Conservation (phyloP, 2,888 invertebrate genomes). For the Andrena praecox region DNA sequence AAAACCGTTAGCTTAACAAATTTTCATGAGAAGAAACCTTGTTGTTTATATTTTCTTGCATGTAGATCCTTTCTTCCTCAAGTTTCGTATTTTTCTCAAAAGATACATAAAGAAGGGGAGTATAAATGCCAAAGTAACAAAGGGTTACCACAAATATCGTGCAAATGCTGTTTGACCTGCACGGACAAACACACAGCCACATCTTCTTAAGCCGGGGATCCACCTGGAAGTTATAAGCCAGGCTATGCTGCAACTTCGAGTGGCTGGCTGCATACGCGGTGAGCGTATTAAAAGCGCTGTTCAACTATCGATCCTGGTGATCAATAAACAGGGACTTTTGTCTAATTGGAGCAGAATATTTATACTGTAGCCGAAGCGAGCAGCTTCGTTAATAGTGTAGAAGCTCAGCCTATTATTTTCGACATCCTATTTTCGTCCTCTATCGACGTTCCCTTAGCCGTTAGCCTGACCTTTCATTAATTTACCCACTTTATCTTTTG, state of each 20-base stretch:
- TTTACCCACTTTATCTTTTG: constrained; percentile 35
- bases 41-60: neutral
- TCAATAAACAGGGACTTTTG: constrained; percentile 19
- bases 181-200: neutral
- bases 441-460: neutral
- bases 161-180: neutral
- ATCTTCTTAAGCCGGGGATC: neutral
- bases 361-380: neutral
- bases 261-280: neutral
- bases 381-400: constrained; percentile 19
- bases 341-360: constrained; percentile 40
- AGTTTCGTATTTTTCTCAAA: neutral
- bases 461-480: constrained; percentile 58
- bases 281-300: constrained; percentile 24
- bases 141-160: constrained; percentile 42
- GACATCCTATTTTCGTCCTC: constrained; percentile 7
- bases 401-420: constrained; percentile 6
- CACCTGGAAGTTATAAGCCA: no score
- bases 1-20: neutral
- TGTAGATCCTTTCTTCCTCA: neutral
- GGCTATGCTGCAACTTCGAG: constrained; percentile 8
- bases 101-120: constrained; percentile 18
- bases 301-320: constrained; percentile 40
- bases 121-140: neutral
- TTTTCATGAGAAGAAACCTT: neutral